phyloP scores from a whole-genome alignment of 2,113 vertebrate species.

The Talpa occidentalis region DNA sequence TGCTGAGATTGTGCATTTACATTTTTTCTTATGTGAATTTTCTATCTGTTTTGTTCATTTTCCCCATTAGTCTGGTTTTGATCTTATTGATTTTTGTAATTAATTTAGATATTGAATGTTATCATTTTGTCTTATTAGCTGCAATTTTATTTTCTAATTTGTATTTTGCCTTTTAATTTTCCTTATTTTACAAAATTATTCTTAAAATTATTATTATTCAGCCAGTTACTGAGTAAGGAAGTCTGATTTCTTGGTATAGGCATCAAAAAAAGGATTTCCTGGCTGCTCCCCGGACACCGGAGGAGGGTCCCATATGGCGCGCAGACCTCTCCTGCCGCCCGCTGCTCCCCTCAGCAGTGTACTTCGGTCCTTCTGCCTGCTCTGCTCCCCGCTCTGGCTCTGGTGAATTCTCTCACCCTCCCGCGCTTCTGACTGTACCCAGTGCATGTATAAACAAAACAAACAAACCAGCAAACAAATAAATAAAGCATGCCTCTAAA shows the following conservation, averaged over 20 bases:
- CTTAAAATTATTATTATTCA: not conserved
- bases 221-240: not conserved
- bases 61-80: not conserved
- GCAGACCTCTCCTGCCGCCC: no score
- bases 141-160: constrained; percentile 25
- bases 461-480: no score
- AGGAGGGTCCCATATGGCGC: no score
- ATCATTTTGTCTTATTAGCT: not conserved
- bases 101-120: not conserved
- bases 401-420: no score
- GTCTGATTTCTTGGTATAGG: not conserved
- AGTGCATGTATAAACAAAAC: no score
- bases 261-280: not conserved
- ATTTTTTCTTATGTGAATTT: not conserved
- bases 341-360: no score
- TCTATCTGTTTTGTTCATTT: constrained; percentile 43
- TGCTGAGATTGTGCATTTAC: not conserved
- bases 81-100: constrained; percentile 22
- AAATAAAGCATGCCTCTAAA: no score
- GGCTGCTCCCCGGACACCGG: no score
- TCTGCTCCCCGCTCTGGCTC: no score
- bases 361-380: no score
- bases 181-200: not conserved
- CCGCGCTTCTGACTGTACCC: no score
- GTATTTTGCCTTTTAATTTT: constrained; percentile 38